phyloP scores from a whole-genome alignment of 2,888 invertebrate genomes.

The Dioctria rufipes region DNA sequence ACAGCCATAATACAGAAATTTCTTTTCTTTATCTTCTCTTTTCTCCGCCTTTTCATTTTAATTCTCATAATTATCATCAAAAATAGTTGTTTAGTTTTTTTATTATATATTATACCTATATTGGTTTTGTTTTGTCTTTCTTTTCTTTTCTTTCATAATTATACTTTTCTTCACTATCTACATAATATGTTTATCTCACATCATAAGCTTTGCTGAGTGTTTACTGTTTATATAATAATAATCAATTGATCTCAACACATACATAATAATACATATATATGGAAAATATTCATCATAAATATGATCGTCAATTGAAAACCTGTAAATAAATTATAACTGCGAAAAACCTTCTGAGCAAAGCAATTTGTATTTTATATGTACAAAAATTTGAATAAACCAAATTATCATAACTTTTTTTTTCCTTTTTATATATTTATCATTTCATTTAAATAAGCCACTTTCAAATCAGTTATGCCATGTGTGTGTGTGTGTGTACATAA shows the following conservation, averaged over 20 bases:
- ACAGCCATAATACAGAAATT: background rate
- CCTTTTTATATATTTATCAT: background rate
- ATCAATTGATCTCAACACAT: too few species aligned
- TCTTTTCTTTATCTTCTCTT: background rate
- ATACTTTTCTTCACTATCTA: too few species aligned
- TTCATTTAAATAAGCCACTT: conserved; percentile 36
- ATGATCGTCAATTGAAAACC: background rate
- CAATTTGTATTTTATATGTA: background rate
- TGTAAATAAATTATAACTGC: conserved; percentile 21
- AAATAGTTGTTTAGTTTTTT: background rate
- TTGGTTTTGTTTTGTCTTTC: too few species aligned
- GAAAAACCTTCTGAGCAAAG: conserved; percentile 12
- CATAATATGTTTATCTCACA: too few species aligned
- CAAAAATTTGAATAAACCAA: background rate
- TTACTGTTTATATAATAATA: too few species aligned
- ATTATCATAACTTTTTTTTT: background rate
- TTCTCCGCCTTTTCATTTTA: too few species aligned
- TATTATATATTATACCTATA: background rate
- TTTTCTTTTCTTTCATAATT: too few species aligned
- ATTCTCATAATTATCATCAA: too few species aligned
- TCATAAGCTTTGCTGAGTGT: too few species aligned
- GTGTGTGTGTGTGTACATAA: background rate
- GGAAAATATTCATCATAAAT: background rate
- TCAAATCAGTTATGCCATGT: conserved; percentile 25
- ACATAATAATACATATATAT: too few species aligned